Conservation (phyloP, 2,797 vertebrate genomes). For the Lateolabrax maculatus region DNA sequence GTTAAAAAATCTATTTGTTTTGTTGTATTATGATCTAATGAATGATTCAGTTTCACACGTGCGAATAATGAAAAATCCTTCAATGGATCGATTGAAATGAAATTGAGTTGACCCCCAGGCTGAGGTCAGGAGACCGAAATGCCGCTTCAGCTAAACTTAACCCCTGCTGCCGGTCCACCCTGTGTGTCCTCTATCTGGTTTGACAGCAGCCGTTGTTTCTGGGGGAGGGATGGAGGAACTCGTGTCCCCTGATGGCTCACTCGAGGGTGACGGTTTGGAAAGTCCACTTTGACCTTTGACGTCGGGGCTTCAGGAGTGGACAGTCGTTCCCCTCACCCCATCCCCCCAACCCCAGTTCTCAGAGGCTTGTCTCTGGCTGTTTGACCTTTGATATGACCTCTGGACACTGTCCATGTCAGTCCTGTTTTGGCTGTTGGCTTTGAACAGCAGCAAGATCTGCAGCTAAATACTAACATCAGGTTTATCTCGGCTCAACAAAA, state of each 20-base stretch:
- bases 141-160: constrained; percentile 48
- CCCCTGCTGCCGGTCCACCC: constrained; percentile 37
- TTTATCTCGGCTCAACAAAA: not conserved
- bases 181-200: constrained; percentile 45
- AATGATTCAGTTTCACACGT: constrained; percentile 28
- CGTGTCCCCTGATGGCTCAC: constrained; percentile 62
- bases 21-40: constrained; percentile 23
- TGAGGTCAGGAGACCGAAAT: constrained; percentile 54
- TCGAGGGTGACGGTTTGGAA: constrained; percentile 73
- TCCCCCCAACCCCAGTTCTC: constrained; percentile 6
- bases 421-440: constrained; percentile 30
- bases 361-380: constrained; percentile 49
- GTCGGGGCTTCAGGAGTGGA: constrained; percentile 43
- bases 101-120: constrained; percentile 57
- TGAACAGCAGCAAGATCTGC: constrained; percentile 3
- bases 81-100: constrained; percentile 61
- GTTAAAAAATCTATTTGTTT: constrained; percentile 3
- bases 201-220: constrained; percentile 69
- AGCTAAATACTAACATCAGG: not conserved
- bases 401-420: constrained; percentile 64
- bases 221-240: constrained; percentile 42
- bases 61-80: constrained; percentile 51
- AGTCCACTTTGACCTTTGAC: constrained; percentile 74
- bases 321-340: constrained; percentile 9
- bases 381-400: constrained; percentile 65